Evolutionary conservation across 2,888 invertebrate species (phyloP), one percentile per base, ranked within the genome.

Genomic region (Lycocerus yunnanus): DNA sequence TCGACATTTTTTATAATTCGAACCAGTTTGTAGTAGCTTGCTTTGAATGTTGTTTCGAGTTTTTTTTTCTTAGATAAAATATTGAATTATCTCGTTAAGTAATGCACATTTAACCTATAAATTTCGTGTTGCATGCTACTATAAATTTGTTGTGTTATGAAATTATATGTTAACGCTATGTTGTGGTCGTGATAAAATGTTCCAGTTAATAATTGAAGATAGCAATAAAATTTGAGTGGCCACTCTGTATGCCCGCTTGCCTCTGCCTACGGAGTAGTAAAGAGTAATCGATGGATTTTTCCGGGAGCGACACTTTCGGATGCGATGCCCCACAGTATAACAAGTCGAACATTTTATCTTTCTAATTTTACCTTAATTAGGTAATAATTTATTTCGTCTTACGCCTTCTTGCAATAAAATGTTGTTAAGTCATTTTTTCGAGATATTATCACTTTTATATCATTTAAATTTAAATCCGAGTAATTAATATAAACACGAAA

Each of bases 111-210:
- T 14, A 66, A 11, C 10, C 15, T 66, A 24, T 21, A 66, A 66
- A 21, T 15, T 66, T 15, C 15, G 16, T 18, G 43, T 43, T 71
- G 71, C 69, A 72, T 63, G 65, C 66, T 63, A 63, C 61, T 43
- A 69, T 69, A 69, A 69, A 69, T 69, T 69, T 63, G 63, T 63
- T 69, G 69, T 65, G 69, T 73, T 73, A 69, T 73, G 73, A 73
- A 72, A 72, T 68, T 68, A 72, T 72, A 72, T 58, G 72, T 43
- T 43, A 43, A 43, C 43, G 43, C 43, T 5, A 43, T 43, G 43
- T 43, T 43, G 43, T 43, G 43, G 43, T 43, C 43, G 43, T 43
- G 43, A 43, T 43, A 43, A 43, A 43, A 43, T 43, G 43, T 43
- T 43, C 43, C 43, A 43, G n/a, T 43, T 43, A 43, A n/a, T n/a